Conservation (phyloP, 2,888 invertebrate species). For the Diplazon laetatorius region DNA sequence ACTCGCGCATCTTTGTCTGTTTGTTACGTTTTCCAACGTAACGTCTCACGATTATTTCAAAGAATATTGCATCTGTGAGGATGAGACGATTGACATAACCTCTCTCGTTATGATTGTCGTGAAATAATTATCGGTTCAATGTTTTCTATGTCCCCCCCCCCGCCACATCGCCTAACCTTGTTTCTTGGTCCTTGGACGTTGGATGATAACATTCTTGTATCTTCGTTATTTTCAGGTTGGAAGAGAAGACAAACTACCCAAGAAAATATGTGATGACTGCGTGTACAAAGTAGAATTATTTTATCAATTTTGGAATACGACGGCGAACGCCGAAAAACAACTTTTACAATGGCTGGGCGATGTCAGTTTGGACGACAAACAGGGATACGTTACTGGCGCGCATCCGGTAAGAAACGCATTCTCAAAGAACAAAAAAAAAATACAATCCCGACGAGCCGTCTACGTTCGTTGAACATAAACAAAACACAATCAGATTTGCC, state of each 20-base stretch:
- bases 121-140: too few species aligned
- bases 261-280: slow-evolving; percentile 89
- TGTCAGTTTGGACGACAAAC: slow-evolving; percentile 77
- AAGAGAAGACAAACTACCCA: slow-evolving; percentile 87
- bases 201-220: too few species aligned
- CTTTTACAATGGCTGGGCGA: slow-evolving; percentile 82
- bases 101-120: too few species aligned
- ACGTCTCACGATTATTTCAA: too few species aligned
- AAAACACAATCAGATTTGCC: background rate
- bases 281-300: slow-evolving; percentile 88
- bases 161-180: too few species aligned
- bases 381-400: slow-evolving; percentile 78
- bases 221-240: too few species aligned
- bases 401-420: slow-evolving; percentile 72
- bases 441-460: background rate
- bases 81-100: too few species aligned
- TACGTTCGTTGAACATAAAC: background rate
- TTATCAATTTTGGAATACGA: slow-evolving; percentile 89
- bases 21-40: too few species aligned
- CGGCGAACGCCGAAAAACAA: slow-evolving; percentile 87
- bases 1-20: background rate
- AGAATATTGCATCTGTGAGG: too few species aligned
- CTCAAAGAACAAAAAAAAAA: background rate
- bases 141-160: too few species aligned
- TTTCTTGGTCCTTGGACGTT: too few species aligned